Evolutionary conservation across 2,113 vertebrate genomes (phyloP).

Genomic region (Aptenodytes forsteri): DNA sequence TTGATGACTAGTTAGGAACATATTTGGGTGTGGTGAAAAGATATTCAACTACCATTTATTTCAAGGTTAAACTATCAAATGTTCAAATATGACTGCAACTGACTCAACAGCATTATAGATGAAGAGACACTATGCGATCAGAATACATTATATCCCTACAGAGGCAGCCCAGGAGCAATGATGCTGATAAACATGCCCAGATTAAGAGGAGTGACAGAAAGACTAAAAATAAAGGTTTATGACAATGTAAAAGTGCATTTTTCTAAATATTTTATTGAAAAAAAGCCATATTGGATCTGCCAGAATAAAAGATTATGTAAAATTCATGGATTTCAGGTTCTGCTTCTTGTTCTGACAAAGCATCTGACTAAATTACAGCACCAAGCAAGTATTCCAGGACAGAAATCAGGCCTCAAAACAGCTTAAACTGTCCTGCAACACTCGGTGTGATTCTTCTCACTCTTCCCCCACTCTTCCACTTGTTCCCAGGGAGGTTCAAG

Average conservation of each 20-base stretch:
- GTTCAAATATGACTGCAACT: neutral
- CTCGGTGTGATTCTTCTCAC: constrained; percentile 26
- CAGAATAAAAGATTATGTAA: neutral
- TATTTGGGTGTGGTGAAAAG: constrained; percentile 15
- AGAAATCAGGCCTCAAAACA: neutral
- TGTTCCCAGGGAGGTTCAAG: neutral
- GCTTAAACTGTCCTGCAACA: neutral
- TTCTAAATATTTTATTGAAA: neutral
- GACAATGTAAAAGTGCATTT: neutral
- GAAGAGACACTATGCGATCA: neutral
- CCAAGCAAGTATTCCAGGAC: neutral
- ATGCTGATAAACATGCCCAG: neutral
- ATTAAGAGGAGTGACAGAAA: neutral
- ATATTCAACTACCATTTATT: neutral
- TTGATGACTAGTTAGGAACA: neutral
- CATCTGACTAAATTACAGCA: neutral
- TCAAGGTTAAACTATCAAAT: constrained; percentile 48
- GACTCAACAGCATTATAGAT: constrained; percentile 12
- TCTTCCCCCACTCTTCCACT: neutral
- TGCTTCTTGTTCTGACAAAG: neutral
- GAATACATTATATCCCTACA: constrained; percentile 14
- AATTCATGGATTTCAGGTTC: neutral
- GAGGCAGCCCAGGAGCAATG: neutral
- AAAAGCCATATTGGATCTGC: neutral
- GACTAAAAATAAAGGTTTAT: neutral